These are phyloP conservation scores for Gnathonemus longibarbis DNA, from an alignment of 2,113 vertebrate species.

Conservation along the genomic window DNA sequence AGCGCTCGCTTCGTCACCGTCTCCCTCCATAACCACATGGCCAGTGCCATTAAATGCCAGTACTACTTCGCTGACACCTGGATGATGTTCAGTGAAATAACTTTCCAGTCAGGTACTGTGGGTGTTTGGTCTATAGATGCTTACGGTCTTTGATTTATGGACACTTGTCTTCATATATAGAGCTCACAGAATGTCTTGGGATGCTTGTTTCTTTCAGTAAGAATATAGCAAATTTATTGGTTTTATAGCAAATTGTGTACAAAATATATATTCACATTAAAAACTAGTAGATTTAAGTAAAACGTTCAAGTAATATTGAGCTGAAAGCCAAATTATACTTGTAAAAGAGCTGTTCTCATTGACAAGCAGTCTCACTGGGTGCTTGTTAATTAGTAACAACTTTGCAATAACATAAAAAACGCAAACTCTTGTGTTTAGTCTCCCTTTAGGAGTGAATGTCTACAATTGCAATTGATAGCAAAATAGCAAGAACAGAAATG, in stretches of 20 bases:
- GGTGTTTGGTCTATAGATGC: neutral
- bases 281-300: neutral
- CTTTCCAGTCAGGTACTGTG: conserved; percentile 87
- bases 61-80: conserved; percentile 90
- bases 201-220: neutral
- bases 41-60: conserved; percentile 90
- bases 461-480: neutral
- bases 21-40: conserved; percentile 88
- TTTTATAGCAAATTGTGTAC: neutral
- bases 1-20: conserved; percentile 86
- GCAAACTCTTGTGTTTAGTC: neutral
- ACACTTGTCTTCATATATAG: neutral
- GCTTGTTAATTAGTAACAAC: neutral
- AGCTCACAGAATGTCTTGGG: neutral
- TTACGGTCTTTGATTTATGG: neutral
- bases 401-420: neutral
- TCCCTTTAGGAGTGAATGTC: neutral
- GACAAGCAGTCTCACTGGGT: neutral
- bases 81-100: conserved; percentile 99
- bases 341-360: neutral
- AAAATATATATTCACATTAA: neutral
- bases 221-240: no score
- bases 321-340: neutral
- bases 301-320: neutral
- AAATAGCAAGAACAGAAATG: neutral